Conservation (phyloP, 2,113 vertebrate species). For the Hippoglossus stenolepis region DNA sequence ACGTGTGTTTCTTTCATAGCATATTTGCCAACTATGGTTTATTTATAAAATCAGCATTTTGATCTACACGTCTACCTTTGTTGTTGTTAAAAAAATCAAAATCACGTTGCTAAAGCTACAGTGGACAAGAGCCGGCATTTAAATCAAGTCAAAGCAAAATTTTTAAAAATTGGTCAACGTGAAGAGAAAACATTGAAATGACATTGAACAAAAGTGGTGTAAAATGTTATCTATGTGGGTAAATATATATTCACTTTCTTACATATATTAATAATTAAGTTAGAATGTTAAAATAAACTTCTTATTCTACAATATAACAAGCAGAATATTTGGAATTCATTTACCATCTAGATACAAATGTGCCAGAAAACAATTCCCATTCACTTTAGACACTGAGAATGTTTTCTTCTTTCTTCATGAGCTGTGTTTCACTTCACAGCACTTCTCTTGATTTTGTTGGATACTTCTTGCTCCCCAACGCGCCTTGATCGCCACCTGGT, state of each 20-base stretch:
- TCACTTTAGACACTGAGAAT: too few species aligned
- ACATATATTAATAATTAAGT: not conserved
- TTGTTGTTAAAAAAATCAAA: not conserved
- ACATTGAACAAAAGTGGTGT: too few species aligned
- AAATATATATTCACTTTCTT: not conserved
- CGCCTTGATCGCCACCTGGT: too few species aligned
- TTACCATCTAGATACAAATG: too few species aligned
- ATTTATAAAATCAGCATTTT: slow-evolving; percentile 24
- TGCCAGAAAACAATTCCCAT: not conserved
- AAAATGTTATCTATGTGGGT: not conserved
- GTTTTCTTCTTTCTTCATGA: too few species aligned
- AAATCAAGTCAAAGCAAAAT: not conserved
- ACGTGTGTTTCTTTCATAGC: not conserved
- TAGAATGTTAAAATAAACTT: not conserved
- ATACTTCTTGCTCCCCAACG: too few species aligned
- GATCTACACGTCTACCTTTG: not conserved
- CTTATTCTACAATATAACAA: not conserved
- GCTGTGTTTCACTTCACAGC: not conserved
- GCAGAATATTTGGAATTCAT: not conserved
- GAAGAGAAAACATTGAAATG: too few species aligned
- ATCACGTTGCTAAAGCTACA: not conserved
- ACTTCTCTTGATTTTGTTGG: not conserved
- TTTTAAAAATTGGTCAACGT: too few species aligned
- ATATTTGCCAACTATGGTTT: slow-evolving; percentile 11
- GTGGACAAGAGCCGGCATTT: not conserved